Conservation (phyloP, 2,888 invertebrate genomes). For the Agelastica alni region DNA sequence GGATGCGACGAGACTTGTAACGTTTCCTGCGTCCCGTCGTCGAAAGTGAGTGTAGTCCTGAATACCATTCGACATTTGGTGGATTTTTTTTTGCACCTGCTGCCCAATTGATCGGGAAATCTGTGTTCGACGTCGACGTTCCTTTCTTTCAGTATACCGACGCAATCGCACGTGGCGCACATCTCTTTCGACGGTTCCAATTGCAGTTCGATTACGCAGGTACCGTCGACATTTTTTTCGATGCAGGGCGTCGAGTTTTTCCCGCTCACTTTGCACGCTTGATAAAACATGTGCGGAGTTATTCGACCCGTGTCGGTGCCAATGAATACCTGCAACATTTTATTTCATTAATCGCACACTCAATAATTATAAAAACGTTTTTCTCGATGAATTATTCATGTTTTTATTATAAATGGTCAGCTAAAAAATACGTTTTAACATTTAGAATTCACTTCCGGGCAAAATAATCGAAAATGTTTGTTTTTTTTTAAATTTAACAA, state of each 20-base stretch:
- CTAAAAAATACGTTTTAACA: not conserved
- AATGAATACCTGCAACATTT: slow-evolving; percentile 74
- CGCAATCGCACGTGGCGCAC: slow-evolving; percentile 94
- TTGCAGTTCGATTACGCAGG: slow-evolving; percentile 90
- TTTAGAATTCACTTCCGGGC: too few species aligned
- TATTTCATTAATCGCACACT: too few species aligned
- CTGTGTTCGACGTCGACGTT: slow-evolving; percentile 95
- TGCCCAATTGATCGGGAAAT: slow-evolving; percentile 79
- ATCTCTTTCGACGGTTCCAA: slow-evolving; percentile 88
- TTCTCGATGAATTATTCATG: too few species aligned
- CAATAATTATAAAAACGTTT: too few species aligned
- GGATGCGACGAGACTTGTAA: slow-evolving; percentile 88
- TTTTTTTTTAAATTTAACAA: too few species aligned
- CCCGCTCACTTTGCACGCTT: slow-evolving; percentile 93
- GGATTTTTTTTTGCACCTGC: slow-evolving; percentile 90
- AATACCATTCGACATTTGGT: slow-evolving; percentile 95
- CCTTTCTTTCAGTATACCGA: slow-evolving; percentile 93
- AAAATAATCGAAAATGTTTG: too few species aligned
- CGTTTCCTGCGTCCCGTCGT: slow-evolving; percentile 79
- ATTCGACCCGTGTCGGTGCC: slow-evolving; percentile 90
- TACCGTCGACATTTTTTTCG: slow-evolving; percentile 91
- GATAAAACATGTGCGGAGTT: slow-evolving; percentile 96
- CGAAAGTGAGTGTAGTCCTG: slow-evolving; percentile 78
- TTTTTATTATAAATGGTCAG: too few species aligned
- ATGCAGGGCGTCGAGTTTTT: slow-evolving; percentile 94